Conservation (phyloP, 2,113 vertebrate genomes). For the Sialia sialis region DNA sequence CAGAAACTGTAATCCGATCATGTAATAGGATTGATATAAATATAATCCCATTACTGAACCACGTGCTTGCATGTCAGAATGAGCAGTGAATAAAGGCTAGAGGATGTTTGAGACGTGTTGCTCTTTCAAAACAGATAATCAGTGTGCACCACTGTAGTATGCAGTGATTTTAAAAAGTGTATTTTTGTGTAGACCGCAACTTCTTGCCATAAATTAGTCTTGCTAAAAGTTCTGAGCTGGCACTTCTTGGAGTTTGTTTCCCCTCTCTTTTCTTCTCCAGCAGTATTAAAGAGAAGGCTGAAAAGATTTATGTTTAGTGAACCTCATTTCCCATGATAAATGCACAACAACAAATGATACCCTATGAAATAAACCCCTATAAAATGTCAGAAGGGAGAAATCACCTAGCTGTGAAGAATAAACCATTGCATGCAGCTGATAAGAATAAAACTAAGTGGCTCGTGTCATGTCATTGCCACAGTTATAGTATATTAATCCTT, state of each 20-base stretch:
- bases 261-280: neutral
- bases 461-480: neutral
- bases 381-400: neutral
- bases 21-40: conserved; percentile 40
- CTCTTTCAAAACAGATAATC: neutral
- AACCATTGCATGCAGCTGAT: neutral
- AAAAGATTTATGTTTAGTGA: neutral
- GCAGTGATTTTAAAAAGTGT: neutral
- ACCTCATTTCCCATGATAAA: neutral
- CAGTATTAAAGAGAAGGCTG: neutral
- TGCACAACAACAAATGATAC: neutral
- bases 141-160: neutral
- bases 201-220: neutral
- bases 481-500: neutral
- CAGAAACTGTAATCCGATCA: conserved; percentile 4
- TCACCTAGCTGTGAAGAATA: neutral
- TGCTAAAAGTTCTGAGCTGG: neutral
- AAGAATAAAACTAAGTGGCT: neutral
- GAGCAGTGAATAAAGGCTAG: neutral
- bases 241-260: neutral
- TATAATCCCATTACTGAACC: conserved; percentile 40
- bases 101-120: neutral
- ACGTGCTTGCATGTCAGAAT: neutral
- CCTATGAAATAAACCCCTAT: neutral
- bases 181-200: neutral